These are phyloP conservation scores for Indri indri DNA, from an alignment of 2,113 vertebrate genomes.

Conservation along the genomic window DNA sequence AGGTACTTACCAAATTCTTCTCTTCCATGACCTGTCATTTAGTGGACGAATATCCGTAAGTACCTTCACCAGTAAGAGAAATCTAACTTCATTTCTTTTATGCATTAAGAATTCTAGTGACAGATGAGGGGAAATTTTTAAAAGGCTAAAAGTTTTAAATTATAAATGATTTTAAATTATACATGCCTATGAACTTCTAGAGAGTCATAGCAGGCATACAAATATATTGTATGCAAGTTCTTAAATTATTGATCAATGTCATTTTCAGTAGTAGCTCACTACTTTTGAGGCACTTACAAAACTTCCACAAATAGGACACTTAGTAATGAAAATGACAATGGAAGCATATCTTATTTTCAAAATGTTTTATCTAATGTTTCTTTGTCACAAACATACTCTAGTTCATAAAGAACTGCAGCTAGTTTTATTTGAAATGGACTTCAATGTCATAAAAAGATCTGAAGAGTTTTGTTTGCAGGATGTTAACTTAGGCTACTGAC, in stretches of 20 bases:
- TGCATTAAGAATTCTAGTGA: not conserved
- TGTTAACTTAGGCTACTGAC: not conserved
- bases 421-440: slow-evolving; percentile 5
- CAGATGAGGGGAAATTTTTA: not conserved
- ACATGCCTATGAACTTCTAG: not conserved
- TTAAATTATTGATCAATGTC: slow-evolving; percentile 29
- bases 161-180: slow-evolving; percentile 18
- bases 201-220: not conserved
- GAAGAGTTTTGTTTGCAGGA: not conserved
- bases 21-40: not conserved
- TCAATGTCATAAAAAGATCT: not conserved
- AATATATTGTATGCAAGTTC: slow-evolving; percentile 29
- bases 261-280: not conserved
- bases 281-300: not conserved
- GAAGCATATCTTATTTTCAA: slow-evolving; percentile 13
- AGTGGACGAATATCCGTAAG: not conserved
- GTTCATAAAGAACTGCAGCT: not conserved
- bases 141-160: not conserved
- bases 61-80: not conserved
- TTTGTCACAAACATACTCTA: not conserved
- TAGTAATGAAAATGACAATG: slow-evolving; percentile 1
- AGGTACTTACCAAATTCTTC: not conserved
- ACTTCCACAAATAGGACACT: not conserved
- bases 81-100: not conserved
- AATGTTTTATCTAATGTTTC: not conserved